These are phyloP conservation scores for Novumbra hubbsi DNA, from an alignment of 2,797 vertebrate genomes.

Conservation along the genomic window DNA sequence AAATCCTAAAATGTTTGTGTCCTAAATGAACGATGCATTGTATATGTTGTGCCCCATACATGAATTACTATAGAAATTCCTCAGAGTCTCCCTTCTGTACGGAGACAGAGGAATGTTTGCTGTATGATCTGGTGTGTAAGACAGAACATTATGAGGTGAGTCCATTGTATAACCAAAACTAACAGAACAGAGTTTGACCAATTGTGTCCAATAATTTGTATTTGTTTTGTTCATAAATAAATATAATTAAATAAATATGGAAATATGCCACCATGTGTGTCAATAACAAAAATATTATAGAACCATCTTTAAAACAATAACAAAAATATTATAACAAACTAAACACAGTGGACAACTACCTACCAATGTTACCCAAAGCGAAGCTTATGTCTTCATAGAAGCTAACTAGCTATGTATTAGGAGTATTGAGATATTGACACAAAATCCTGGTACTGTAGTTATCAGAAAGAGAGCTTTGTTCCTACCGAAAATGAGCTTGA, in stretches of 20 bases:
- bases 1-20: not conserved
- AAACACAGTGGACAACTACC: no score
- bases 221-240: not conserved
- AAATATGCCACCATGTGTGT: not conserved
- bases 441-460: no score
- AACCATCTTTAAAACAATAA: no score
- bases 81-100: slow-evolving; percentile 44
- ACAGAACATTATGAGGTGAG: slow-evolving; percentile 64
- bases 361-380: no score
- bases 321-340: no score
- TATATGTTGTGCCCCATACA: not conserved
- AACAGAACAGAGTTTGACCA: not conserved
- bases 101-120: slow-evolving; percentile 68
- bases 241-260: no score
- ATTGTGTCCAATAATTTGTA: not conserved
- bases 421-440: no score
- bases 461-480: no score
- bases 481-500: no score
- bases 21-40: not conserved
- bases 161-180: not conserved
- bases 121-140: slow-evolving; percentile 61
- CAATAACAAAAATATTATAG: no score
- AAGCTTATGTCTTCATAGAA: no score
- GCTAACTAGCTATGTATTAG: no score
- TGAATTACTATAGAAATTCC: slow-evolving; percentile 53